Base-by-base conservation (phyloP, 2,113 vertebrate genomes). In the Ploceus nigricollis region DNA sequence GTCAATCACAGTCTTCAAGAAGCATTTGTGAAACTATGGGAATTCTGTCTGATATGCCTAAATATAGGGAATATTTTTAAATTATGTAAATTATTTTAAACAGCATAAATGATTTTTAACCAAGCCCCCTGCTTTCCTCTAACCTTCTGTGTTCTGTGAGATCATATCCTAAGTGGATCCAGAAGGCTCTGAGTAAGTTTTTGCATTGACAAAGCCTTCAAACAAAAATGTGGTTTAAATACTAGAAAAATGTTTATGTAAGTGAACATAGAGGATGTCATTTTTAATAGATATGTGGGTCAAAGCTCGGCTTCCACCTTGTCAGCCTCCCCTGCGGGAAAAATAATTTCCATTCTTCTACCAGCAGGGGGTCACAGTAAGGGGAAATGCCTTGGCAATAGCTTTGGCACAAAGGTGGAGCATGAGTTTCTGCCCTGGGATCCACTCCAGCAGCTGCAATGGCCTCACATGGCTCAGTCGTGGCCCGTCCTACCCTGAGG, bases 161-260 rank as follows among this genome's bases (percentile, higher is more conserved):
- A 22, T 82, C 6, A 5, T 39, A 54, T 89, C 54, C 73, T 19
- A 8, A 81, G 28, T 54, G 22, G 51, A 22, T 95, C 70, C 40
- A 89, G 78, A 69, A 87, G 30, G 48, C 35, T 88, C 28, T 68
- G 75, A 53, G 22, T 90, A 75, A 93, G 54, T 61, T 75, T 65
- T 79, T 60, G 35, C 48, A 54, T 39, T 82, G 45, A 23, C n/a
- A 54, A 66, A 47, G 14, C 44, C 44, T 65, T 69, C 37, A 56
- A 91, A 69, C 54, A 73, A 70, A 72, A 80, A 60, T 47, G 54
- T 50, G 68, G 58, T 79, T 33, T 65, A 79, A 84, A 68, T 77
- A 70, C 51, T 61, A 61, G 28, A 89, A 90, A 73, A 60, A 22
- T 39, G 6, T 35, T 61, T 51, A 13, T 64, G 11, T 33, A 81